Evolutionary conservation across 2,888 invertebrate species (phyloP).

Genomic region (Scaptodrosophila latifasciaeformis): DNA sequence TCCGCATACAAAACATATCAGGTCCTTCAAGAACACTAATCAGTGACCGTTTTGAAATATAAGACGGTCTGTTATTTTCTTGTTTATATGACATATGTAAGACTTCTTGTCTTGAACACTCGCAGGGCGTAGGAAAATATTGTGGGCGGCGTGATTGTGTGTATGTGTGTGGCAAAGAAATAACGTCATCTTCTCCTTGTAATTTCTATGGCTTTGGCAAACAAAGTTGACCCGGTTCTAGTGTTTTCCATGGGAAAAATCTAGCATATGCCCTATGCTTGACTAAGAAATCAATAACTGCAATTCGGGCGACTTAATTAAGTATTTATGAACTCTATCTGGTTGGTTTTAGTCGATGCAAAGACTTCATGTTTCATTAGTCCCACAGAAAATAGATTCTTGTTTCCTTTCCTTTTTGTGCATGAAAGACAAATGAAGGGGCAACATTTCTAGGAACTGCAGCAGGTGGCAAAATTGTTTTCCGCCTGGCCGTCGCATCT

Average conservation of each 20-base stretch:
- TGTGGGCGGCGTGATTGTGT: not conserved
- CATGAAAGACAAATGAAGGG: not conserved
- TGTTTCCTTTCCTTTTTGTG: not conserved
- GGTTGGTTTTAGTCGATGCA: too few species aligned
- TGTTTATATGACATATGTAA: not conserved
- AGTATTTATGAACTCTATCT: not conserved
- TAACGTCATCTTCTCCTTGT: not conserved
- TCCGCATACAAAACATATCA: constrained; percentile 3
- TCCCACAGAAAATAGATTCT: not conserved
- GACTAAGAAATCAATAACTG: constrained; percentile 3
- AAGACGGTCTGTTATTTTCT: too few species aligned
- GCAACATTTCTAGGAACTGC: not conserved
- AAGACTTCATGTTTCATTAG: not conserved
- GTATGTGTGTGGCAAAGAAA: not conserved
- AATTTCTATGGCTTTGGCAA: too few species aligned
- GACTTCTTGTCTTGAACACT: not conserved
- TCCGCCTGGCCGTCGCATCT: too few species aligned
- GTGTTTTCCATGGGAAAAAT: not conserved
- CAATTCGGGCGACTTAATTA: constrained; percentile 1
- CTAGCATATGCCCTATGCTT: too few species aligned
- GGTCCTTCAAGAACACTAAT: constrained; percentile 58
- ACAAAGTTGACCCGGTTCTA: not conserved
- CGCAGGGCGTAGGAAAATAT: not conserved
- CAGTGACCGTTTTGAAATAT: constrained; percentile 46
- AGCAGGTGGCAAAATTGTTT: constrained; percentile 2